phyloP scores from a whole-genome alignment of 2,888 invertebrate species.

The Imbricaverruca yamaguchii region DNA sequence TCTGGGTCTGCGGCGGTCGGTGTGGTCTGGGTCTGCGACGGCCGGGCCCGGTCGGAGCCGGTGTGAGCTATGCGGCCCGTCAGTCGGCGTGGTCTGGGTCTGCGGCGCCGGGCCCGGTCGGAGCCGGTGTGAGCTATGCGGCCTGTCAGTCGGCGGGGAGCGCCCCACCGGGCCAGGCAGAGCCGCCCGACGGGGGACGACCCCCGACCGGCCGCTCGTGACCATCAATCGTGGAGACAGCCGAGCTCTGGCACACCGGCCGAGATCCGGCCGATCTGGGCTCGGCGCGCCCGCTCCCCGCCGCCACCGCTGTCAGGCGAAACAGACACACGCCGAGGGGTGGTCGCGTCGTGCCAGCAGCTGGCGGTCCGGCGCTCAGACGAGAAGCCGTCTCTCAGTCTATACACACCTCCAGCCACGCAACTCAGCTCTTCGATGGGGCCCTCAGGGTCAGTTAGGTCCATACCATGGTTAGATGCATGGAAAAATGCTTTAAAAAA shows the following conservation, averaged over 20 bases:
- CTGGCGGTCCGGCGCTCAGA: too few relatives aligned
- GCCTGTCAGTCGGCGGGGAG: neutral
- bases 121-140: neutral
- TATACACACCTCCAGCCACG: too few relatives aligned
- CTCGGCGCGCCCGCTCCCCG: neutral
- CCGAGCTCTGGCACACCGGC: neutral
- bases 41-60: too few relatives aligned
- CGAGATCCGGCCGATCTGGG: conserved; percentile 11
- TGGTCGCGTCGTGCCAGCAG: too few relatives aligned
- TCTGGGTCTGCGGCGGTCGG: too few relatives aligned
- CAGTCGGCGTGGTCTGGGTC: neutral
- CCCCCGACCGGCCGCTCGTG: neutral
- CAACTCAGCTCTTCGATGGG: too few relatives aligned
- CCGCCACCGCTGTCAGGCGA: neutral
- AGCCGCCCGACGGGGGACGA: neutral
- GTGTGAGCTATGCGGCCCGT: neutral
- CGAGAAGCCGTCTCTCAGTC: too few relatives aligned
- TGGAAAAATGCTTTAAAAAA: too few relatives aligned
- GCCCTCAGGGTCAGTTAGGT: too few relatives aligned
- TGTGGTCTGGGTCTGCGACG: too few relatives aligned
- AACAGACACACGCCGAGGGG: too few relatives aligned
- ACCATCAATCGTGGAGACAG: neutral
- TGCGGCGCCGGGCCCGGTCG: neutral
- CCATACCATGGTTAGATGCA: too few relatives aligned
- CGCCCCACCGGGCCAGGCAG: neutral